Evolutionary conservation across 1,140 invertebrate genomes (phyloP).

Genomic region (Sipha flava): DNA sequence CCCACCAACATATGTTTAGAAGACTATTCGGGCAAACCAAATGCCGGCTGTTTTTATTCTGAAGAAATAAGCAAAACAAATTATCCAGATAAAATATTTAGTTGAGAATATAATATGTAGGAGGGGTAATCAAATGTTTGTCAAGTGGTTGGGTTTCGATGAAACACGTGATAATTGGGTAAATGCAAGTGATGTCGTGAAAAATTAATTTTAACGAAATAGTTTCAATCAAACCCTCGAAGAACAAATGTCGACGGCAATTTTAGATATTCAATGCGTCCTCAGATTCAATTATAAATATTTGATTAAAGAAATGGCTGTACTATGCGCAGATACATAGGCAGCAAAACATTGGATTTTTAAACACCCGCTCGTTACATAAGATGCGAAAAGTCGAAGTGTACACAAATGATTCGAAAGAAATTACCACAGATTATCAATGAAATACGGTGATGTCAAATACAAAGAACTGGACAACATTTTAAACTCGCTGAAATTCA

Average conservation of each 20-base stretch:
- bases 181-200: neutral
- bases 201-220: neutral
- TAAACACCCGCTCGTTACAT: neutral
- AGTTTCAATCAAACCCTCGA: neutral
- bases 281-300: neutral
- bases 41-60: constrained; percentile 29
- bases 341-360: neutral
- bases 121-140: constrained; percentile 17
- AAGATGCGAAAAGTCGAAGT: neutral
- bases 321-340: neutral
- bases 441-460: neutral
- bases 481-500: too few relatives aligned
- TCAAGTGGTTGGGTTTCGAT: constrained; percentile 35
- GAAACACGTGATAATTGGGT: neutral
- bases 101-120: constrained; percentile 42
- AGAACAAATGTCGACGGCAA: neutral
- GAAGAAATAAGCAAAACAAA: constrained; percentile 36
- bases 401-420: neutral
- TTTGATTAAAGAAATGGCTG: neutral
- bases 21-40: constrained; percentile 7
- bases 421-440: neutral
- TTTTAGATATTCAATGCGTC: neutral
- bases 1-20: constrained; percentile 16
- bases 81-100: constrained; percentile 45
- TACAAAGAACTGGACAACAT: neutral